phyloP scores from a whole-genome alignment of 2,113 vertebrate genomes.

The Origma solitaria region DNA sequence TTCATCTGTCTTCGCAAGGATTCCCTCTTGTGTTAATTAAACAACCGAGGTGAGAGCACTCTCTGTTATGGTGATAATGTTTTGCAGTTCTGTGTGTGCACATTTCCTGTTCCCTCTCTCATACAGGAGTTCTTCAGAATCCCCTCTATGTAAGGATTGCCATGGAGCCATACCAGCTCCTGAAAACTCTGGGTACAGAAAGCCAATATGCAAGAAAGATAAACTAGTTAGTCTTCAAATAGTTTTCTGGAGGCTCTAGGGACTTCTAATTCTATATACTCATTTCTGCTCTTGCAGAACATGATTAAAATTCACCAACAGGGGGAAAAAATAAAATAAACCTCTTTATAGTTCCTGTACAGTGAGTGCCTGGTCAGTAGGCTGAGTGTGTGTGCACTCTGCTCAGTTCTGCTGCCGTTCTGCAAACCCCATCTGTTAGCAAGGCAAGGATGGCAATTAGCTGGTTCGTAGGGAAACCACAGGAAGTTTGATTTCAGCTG shows the following conservation, averaged over 20 bases:
- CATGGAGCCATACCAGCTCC: background rate
- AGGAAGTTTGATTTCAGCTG: background rate
- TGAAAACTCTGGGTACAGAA: background rate
- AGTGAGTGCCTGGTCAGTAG: background rate
- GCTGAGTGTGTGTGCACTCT: no score
- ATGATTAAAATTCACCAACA: background rate
- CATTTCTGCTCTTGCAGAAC: background rate
- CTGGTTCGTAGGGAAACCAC: background rate
- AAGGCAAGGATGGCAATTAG: background rate
- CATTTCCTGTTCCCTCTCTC: background rate
- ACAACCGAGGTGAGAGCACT: background rate
- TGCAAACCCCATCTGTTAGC: background rate
- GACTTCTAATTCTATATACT: background rate
- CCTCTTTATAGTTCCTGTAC: background rate
- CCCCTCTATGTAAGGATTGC: background rate
- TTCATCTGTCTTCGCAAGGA: background rate
- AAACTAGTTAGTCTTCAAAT: background rate
- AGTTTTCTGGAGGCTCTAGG: background rate
- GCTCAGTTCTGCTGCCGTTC: background rate
- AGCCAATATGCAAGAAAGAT: background rate
- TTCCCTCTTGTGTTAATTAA: background rate
- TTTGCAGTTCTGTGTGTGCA: background rate
- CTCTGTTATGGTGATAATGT: background rate
- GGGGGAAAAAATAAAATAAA: background rate
- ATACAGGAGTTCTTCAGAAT: background rate